Evolutionary conservation across 2,113 vertebrate genomes (phyloP).

Genomic region (Echinops telfairi): DNA sequence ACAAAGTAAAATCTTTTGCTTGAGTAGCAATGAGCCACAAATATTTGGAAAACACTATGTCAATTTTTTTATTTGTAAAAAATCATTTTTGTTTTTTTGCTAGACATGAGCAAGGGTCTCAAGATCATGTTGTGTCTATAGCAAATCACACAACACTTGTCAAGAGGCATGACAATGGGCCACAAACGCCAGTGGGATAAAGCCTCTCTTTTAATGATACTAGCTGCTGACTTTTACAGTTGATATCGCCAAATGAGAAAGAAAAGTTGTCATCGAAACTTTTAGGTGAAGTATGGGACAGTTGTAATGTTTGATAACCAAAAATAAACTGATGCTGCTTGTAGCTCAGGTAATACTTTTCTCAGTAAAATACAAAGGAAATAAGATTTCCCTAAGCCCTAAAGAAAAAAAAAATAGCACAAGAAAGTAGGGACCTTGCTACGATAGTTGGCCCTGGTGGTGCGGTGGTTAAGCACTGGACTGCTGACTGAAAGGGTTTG

Average conservation of each 20-base stretch:
- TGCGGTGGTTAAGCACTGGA: background rate
- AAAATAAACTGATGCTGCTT: constrained; percentile 42
- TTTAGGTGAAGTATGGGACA: constrained; percentile 31
- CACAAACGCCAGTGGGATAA: background rate
- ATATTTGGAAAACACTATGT: background rate
- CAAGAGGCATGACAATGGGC: background rate
- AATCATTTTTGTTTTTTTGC: background rate
- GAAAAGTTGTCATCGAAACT: constrained; percentile 58
- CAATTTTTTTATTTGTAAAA: constrained; percentile 40
- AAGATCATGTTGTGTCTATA: constrained; percentile 36
- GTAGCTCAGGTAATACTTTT: background rate
- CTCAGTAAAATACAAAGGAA: background rate
- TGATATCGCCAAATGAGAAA: constrained; percentile 40
- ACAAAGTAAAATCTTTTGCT: background rate
- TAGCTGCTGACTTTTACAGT: constrained; percentile 54
- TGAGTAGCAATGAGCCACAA: background rate
- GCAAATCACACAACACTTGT: constrained; percentile 65
- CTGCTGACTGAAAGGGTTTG: background rate
- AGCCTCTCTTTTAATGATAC: constrained; percentile 15
- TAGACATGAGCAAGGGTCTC: constrained; percentile 16
- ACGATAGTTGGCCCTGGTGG: background rate
- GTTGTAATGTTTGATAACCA: constrained; percentile 33
- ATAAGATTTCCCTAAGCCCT: background rate
- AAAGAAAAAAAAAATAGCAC: background rate
- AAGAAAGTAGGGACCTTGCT: background rate